Percentiles rank a stretch among this genome's conserved stretches.
Evolutionary conservation across 2,797 vertebrate species (phyloP).

Genomic region (Alcedo atthis): DNA sequence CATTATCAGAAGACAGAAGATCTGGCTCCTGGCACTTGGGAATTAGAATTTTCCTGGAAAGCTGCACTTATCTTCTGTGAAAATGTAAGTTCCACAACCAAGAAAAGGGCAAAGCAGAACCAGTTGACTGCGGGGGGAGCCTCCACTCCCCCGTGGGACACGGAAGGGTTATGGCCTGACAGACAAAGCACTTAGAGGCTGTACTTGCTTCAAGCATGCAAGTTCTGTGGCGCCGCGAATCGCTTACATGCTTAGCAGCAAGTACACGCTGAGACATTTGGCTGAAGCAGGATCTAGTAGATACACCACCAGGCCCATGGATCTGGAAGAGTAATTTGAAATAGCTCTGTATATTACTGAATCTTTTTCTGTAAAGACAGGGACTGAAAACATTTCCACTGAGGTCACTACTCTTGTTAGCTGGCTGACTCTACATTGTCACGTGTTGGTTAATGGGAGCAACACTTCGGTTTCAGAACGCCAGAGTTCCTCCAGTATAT

Average conservation of each 20-base stretch:
- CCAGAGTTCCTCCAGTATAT: conserved; percentile 57
- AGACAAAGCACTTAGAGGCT: conserved; percentile 55
- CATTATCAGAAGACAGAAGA: conserved; percentile 81
- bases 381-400: conserved; percentile 76
- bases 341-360: conserved; percentile 75
- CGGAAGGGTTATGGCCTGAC: conserved; percentile 53
- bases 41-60: conserved; percentile 78
- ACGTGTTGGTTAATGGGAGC: conserved; percentile 81
- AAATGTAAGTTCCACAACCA: conserved; percentile 76
- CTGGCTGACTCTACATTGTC: conserved; percentile 89
- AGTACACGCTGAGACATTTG: neutral
- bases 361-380: conserved; percentile 64
- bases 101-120: conserved; percentile 67
- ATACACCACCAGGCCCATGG: conserved; percentile 73
- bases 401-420: conserved; percentile 83
- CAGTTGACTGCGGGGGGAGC: conserved; percentile 57
- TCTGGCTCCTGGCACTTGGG: conserved; percentile 82
- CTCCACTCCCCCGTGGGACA: conserved; percentile 52
- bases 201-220: neutral
- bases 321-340: conserved; percentile 75
- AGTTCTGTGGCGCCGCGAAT: neutral
- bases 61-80: conserved; percentile 75
- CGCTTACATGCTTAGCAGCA: neutral
- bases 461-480: conserved; percentile 71
- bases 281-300: conserved; percentile 57